Evolutionary conservation across 2,888 invertebrate genomes (phyloP).

Genomic region (Cistogaster globosa): DNA sequence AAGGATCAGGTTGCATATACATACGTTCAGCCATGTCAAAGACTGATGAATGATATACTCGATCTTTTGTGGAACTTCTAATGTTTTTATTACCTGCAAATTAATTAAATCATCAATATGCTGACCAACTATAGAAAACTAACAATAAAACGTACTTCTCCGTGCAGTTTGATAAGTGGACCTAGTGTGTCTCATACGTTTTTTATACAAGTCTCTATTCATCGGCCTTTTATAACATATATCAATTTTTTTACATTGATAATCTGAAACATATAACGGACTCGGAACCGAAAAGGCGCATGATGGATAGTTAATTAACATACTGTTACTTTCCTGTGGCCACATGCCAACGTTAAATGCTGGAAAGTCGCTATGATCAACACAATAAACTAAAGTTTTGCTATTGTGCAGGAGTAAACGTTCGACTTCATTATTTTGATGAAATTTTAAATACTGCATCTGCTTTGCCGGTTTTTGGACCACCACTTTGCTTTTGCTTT

Average conservation of each 20-base stretch:
- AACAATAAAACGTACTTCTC: conserved; percentile 62
- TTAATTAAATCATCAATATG: background rate
- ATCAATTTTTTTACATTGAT: conserved; percentile 71
- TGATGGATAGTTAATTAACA: conserved; percentile 66
- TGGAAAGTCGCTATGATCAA: conserved; percentile 67
- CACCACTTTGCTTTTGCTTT: background rate
- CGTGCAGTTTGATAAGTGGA: conserved; percentile 65
- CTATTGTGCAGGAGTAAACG: conserved; percentile 49
- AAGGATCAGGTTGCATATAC: conserved; percentile 75
- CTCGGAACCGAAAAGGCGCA: conserved; percentile 69
- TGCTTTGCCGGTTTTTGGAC: background rate
- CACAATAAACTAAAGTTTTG: conserved; percentile 5
- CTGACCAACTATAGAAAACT: background rate
- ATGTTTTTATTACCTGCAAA: conserved; percentile 60
- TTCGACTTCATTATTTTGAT: conserved; percentile 63
- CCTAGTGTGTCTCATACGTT: conserved; percentile 51
- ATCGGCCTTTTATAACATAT: conserved; percentile 73
- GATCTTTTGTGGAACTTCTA: conserved; percentile 70
- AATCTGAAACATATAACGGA: conserved; percentile 72
- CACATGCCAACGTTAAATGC: conserved; percentile 71
- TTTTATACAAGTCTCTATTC: conserved; percentile 56
- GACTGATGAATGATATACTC: conserved; percentile 70
- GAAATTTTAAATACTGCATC: conserved; percentile 27
- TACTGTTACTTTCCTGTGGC: conserved; percentile 55
- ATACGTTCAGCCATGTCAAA: conserved; percentile 73